A percentile compares a stretch with the other conserved stretches of the same genome.
phyloP scores from a whole-genome alignment of 2,888 invertebrate species.

The Tipula confusa region DNA sequence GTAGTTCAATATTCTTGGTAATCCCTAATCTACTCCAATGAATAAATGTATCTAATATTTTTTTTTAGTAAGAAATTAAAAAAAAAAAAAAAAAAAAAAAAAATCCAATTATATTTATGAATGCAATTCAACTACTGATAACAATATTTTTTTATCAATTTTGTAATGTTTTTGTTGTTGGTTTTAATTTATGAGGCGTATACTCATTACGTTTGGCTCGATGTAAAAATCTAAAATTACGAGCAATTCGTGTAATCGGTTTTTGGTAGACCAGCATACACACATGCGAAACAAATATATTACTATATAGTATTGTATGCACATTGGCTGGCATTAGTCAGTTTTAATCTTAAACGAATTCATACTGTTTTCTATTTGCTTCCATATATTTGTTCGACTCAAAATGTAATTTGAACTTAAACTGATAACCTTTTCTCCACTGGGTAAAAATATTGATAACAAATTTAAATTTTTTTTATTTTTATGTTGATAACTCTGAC shows the following conservation, averaged over 20 bases:
- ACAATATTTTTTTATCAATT: neutral
- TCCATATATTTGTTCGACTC: neutral
- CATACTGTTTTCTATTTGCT: neutral
- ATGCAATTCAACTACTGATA: neutral
- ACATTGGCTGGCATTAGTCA: neutral
- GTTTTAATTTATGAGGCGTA: neutral
- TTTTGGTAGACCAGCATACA: neutral
- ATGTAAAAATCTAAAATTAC: too few species aligned
- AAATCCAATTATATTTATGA: conserved; percentile 21
- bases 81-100: too few species aligned
- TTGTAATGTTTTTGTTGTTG: neutral
- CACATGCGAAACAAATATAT: too few species aligned
- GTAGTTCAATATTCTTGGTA: too few species aligned
- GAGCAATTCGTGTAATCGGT: neutral
- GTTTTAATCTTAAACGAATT: neutral
- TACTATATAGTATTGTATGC: too few species aligned
- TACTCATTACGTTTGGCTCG: neutral
- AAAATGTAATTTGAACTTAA: neutral
- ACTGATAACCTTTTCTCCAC: neutral
- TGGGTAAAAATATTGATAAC: neutral
- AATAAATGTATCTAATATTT: conserved; percentile 7
- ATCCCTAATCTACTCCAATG: neutral
- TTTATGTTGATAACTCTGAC: neutral
- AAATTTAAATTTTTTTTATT: neutral
- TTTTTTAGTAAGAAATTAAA: neutral